These are phyloP conservation scores for Brassicogethes aeneus DNA, from an alignment of 2,888 invertebrate species.

Conservation along the genomic window DNA sequence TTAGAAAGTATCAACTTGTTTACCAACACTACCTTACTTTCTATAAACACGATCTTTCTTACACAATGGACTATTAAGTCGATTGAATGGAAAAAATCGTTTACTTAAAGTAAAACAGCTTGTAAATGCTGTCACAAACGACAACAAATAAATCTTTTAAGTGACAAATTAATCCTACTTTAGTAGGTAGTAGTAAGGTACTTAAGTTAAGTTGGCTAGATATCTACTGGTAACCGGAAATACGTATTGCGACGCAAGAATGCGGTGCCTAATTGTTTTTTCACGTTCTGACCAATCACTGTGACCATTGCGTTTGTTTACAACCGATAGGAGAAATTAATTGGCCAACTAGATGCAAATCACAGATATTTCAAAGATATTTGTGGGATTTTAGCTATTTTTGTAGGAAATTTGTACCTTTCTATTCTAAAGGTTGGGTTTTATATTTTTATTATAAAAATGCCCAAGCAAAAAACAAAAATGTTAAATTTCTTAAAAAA, in stretches of 20 bases:
- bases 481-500: no score
- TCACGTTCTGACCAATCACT: not conserved
- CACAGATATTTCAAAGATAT: no score
- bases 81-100: not conserved
- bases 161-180: not conserved
- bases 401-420: no score
- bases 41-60: no score
- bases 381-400: no score
- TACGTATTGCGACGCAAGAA: not conserved
- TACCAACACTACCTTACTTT: not conserved
- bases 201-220: no score
- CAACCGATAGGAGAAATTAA: not conserved
- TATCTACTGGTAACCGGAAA: not conserved
- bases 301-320: no score
- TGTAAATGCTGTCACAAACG: not conserved
- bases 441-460: no score
- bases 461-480: no score
- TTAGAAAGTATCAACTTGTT: not conserved
- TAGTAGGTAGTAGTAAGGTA: not conserved
- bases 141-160: not conserved
- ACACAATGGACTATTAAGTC: not conserved
- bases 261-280: not conserved
- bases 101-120: not conserved
- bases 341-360: no score
- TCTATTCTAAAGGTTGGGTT: no score